Evolutionary conservation across 1,140 invertebrate species (phyloP).

Genomic region (Achatina immaculata): DNA sequence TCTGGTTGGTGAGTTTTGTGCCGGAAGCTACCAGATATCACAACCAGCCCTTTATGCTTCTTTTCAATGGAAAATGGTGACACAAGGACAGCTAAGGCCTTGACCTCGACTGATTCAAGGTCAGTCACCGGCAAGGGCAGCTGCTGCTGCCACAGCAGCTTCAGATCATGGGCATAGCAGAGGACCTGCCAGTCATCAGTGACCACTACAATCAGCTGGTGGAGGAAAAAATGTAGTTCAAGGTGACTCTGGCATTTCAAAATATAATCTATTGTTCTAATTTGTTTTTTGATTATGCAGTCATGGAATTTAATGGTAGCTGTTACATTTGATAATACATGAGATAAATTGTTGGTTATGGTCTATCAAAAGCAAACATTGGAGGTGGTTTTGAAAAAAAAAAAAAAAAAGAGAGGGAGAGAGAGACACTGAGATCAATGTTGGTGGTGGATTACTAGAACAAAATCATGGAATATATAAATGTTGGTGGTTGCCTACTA

Average conservation of each 20-base stretch:
- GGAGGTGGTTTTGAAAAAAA: not conserved
- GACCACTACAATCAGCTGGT: conserved; percentile 61
- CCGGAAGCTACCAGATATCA: conserved; percentile 60
- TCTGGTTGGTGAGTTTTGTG: conserved; percentile 50
- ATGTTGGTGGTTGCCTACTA: no score
- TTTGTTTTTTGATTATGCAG: no score
- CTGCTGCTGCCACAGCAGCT: conserved; percentile 54
- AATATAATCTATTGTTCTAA: not conserved
- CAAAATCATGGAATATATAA: no score
- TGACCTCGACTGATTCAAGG: conserved; percentile 46
- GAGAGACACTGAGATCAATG: no score
- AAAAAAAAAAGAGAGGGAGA: no score
- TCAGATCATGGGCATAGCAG: conserved; percentile 57
- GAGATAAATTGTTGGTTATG: not conserved
- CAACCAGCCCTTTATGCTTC: conserved; percentile 58
- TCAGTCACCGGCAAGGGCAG: conserved; percentile 48
- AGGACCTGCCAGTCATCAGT: conserved; percentile 63
- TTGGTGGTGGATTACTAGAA: no score
- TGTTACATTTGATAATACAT: no score
- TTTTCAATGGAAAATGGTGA: conserved; percentile 56
- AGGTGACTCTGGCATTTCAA: not conserved
- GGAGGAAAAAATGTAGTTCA: no score
- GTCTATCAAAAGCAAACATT: not conserved
- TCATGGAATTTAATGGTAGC: no score
- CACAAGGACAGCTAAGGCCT: conserved; percentile 56